Conservation (phyloP, 2,797 vertebrate species). For the Phoeniculus purpureus region DNA sequence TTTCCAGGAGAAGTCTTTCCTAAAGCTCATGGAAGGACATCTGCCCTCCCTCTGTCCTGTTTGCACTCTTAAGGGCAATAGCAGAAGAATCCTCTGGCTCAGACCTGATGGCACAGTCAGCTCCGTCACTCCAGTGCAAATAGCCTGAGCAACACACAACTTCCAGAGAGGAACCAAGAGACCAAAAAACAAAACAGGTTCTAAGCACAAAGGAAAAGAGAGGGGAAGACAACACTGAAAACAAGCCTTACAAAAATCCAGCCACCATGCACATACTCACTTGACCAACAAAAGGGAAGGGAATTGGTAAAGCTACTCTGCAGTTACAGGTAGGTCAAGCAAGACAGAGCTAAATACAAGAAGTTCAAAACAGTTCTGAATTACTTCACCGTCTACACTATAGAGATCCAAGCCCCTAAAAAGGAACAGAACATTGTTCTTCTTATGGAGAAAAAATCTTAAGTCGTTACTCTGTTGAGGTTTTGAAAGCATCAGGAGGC, state of each 20-base stretch:
- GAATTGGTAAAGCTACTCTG: background rate
- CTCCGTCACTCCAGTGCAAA: background rate
- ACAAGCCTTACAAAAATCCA: background rate
- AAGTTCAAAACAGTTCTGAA: background rate
- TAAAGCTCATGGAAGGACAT: background rate
- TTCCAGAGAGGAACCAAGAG: background rate
- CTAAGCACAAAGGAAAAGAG: background rate
- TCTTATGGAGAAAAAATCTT: background rate
- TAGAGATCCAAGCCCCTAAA: background rate
- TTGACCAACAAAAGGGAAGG: background rate
- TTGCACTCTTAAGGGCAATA: background rate
- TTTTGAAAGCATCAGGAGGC: background rate
- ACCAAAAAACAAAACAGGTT: background rate
- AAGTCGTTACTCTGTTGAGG: background rate
- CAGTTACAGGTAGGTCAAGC: background rate
- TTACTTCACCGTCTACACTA: background rate
- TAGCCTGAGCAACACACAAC: background rate
- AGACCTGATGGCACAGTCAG: background rate
- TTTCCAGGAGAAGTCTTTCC: background rate
- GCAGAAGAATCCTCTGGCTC: background rate
- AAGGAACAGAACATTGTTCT: background rate
- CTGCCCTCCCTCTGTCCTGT: background rate
- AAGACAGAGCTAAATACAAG: background rate
- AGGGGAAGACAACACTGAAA: background rate
- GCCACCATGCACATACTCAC: accelerated